Evolutionary conservation across 2,797 vertebrate species (phyloP).

Genomic region (Chromis chromis): DNA sequence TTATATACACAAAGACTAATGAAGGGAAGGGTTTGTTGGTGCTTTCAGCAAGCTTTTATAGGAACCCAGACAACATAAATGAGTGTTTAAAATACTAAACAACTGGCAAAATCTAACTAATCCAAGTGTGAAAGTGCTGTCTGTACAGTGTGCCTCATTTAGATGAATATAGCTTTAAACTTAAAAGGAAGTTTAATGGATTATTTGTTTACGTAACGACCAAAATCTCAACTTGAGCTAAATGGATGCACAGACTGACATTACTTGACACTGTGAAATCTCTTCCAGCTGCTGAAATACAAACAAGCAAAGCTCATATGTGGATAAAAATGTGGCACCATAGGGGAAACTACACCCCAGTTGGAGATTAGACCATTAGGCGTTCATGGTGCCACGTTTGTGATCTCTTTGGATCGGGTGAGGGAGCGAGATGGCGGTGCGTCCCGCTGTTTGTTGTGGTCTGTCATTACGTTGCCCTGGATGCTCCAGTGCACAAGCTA

Average conservation of each 20-base stretch:
- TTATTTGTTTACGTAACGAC: not conserved
- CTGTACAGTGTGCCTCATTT: not conserved
- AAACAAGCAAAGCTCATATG: constrained; percentile 4
- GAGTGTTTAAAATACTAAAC: too few species aligned
- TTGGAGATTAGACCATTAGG: constrained; percentile 18
- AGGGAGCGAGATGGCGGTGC: constrained; percentile 15
- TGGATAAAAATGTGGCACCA: not conserved
- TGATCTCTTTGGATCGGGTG: constrained; percentile 51
- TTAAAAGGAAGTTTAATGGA: not conserved
- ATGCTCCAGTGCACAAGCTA: constrained; percentile 48
- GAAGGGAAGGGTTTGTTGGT: not conserved
- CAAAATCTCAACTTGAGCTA: not conserved
- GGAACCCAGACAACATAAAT: too few species aligned
- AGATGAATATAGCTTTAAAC: not conserved
- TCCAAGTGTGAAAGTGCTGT: too few species aligned
- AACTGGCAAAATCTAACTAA: too few species aligned
- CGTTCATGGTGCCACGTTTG: constrained; percentile 6
- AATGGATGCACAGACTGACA: not conserved
- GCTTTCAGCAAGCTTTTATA: too few species aligned
- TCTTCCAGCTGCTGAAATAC: not conserved
- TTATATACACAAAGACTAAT: not conserved
- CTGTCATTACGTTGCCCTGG: constrained; percentile 46
- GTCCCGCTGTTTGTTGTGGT: constrained; percentile 46
- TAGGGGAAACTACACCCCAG: constrained; percentile 17
- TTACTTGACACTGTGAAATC: not conserved